phyloP scores from a whole-genome alignment of 2,797 vertebrate species.

The Rhynchonycteris naso region DNA sequence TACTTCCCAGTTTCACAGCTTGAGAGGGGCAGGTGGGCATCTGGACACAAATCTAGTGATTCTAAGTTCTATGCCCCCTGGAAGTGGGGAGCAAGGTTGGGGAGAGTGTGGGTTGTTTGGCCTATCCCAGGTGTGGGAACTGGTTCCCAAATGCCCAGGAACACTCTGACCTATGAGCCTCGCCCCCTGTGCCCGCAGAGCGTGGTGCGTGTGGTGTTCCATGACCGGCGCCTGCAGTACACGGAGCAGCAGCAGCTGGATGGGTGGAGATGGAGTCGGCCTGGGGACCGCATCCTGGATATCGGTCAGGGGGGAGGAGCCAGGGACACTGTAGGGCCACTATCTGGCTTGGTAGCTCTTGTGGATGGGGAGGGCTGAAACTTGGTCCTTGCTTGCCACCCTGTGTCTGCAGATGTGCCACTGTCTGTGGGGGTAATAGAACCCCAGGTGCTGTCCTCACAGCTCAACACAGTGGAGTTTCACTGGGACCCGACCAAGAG shows the following conservation, averaged over 20 bases:
- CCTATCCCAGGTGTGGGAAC: too few relatives aligned
- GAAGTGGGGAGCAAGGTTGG: neutral
- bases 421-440: constrained; percentile 77
- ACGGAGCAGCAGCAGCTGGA: constrained; percentile 93
- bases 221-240: constrained; percentile 90
- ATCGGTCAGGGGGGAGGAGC: constrained; percentile 83
- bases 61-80: neutral
- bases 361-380: neutral
- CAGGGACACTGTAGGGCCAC: rapidly evolving
- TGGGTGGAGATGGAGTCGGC: constrained; percentile 91
- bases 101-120: neutral
- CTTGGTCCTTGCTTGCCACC: neutral
- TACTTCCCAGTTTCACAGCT: neutral
- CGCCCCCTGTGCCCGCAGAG: constrained; percentile 81
- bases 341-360: neutral
- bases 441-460: constrained; percentile 66
- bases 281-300: constrained; percentile 91
- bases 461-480: constrained; percentile 78
- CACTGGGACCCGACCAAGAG: constrained; percentile 74
- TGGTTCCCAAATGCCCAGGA: neutral
- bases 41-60: neutral
- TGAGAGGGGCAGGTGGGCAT: neutral
- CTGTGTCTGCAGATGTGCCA: constrained; percentile 73
- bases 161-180: neutral
- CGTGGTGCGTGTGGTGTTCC: constrained; percentile 89